Percentiles rank a stretch among this genome's conserved stretches.
Conservation (phyloP, 2,797 vertebrate genomes). For the Acanthis flammea region DNA sequence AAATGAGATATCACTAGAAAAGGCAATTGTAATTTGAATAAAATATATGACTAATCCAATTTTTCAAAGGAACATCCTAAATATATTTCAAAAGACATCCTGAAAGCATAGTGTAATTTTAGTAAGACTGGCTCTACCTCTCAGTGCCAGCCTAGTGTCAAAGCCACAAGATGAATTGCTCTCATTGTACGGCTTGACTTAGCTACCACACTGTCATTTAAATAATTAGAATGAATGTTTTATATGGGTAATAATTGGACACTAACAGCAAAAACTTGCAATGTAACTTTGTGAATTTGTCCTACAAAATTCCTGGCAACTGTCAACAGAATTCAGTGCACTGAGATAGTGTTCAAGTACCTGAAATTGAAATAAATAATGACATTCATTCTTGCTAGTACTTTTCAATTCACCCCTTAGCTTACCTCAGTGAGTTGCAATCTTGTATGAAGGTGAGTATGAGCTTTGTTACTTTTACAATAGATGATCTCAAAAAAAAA, state of each 20-base stretch:
- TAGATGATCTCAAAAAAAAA: background rate
- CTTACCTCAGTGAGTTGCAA: background rate
- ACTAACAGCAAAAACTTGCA: background rate
- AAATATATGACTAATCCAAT: background rate
- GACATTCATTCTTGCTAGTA: background rate
- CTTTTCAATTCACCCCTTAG: background rate
- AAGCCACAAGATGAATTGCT: background rate
- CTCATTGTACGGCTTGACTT: background rate
- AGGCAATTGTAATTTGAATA: background rate
- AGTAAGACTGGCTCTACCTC: background rate
- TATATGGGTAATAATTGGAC: background rate
- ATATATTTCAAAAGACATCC: background rate
- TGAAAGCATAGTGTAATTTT: background rate
- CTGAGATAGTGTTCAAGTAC: background rate
- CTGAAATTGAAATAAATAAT: background rate
- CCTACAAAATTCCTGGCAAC: background rate
- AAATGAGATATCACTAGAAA: background rate
- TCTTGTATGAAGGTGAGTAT: background rate
- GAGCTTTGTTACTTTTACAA: background rate
- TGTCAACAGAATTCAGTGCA: background rate
- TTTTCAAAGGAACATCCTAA: background rate
- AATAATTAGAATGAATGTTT: background rate
- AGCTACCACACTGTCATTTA: rapidly evolving
- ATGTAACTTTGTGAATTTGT: background rate
- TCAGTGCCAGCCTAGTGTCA: background rate